Evolutionary conservation across 2,113 vertebrate genomes (phyloP), one percentile per base, ranked within the genome.

Genomic region (Menidia beryllina): DNA sequence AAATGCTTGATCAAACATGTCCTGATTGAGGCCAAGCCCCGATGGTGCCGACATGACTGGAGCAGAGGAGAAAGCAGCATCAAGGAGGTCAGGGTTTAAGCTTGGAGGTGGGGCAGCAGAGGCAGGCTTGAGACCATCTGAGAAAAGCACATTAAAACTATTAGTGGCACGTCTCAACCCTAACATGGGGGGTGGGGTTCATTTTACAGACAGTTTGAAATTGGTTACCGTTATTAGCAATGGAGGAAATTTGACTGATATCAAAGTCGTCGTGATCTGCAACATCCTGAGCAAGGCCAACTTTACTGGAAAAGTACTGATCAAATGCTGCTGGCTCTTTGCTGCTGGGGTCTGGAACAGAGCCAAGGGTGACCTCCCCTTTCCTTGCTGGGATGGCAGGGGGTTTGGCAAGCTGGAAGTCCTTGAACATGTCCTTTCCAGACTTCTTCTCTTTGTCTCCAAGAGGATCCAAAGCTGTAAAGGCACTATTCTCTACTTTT

Each of bases 391-490:
- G 95, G 24, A 97, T 93, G 20, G 94, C 93, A 3, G 96, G 96
- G 4, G 94, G 96, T 43, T 97, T 97, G 69, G 93, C 93, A 26
- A 98, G 71, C 60, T 96, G 96, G 84, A 98, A 97, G 84, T 98
- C 95, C 90, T 96, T 98, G 85, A 99, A 98, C 97, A 98, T 98
- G 69, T 98, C 95, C 79, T 95, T 98, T 36, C 98, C 91, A 20
- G 12, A 94, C 71, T 96, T 98, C 83, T 93, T 93, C 80, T 98
- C 96, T 84, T 89, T 96, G 41, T 96, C 96, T 6, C 96, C 96
- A 6, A 99, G 95, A 0, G 98, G 97, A 83, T 99, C 97, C 88
- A 99, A 86, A 74, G 93, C 94, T 34, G 93, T 93, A 85, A 99
- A 99, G 58, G 95, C 97, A 86, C 91, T 95, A n/a, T 92, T 95